Evolutionary conservation across 92 coral and sea anemone genomes (phyloP).

Genomic region (Galaxea fascicularis): DNA sequence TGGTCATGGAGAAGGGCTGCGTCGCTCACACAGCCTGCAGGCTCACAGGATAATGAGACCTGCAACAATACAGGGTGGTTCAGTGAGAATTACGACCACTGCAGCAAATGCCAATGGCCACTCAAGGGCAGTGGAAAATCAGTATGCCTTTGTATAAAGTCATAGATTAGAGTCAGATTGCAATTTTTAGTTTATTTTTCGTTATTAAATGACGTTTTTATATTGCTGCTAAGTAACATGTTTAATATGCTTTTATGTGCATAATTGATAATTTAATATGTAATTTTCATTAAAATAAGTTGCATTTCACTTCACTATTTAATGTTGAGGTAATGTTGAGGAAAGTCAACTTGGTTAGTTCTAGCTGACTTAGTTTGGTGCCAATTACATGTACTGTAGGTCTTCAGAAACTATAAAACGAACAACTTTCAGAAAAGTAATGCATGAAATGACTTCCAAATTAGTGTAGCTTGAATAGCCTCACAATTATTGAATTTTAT

Average conservation of each 20-base stretch:
- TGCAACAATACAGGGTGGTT: constrained; percentile 96
- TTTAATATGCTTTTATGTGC: too few relatives aligned
- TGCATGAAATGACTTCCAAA: too few relatives aligned
- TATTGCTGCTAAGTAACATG: too few relatives aligned
- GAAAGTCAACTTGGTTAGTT: background rate
- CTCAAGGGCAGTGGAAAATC: constrained; percentile 97
- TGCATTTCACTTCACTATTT: background rate
- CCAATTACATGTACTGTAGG: background rate
- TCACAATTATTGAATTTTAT: too few relatives aligned
- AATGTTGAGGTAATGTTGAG: background rate
- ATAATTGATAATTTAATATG: too few relatives aligned
- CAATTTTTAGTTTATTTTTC: background rate
- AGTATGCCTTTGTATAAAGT: constrained; percentile 84
- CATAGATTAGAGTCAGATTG: background rate
- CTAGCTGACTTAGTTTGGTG: background rate
- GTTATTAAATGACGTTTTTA: background rate
- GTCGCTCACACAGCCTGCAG: constrained; percentile 97
- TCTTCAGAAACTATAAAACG: too few relatives aligned
- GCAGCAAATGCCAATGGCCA: constrained; percentile 71
- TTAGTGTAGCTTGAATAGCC: too few relatives aligned
- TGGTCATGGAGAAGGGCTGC: constrained; percentile 83
- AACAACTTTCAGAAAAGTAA: too few relatives aligned
- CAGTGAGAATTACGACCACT: constrained; percentile 83
- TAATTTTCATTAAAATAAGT: too few relatives aligned
- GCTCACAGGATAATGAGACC: constrained; percentile 84